Conservation (phyloP, 2,888 invertebrate species). For the Acleris laterana region DNA sequence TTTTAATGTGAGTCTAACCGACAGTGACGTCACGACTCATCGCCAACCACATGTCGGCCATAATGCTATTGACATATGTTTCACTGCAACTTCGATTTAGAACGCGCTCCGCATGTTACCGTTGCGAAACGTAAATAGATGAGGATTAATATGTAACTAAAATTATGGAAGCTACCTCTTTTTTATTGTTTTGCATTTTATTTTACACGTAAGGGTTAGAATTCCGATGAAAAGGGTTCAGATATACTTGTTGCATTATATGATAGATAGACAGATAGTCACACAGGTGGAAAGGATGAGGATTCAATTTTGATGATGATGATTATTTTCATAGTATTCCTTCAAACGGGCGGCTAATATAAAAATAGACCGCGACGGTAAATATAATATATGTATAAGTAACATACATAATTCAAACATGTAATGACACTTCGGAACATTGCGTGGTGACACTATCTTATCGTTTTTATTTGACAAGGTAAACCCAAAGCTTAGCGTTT, state of each 20-base stretch:
- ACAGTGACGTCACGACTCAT: constrained; percentile 9
- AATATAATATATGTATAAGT: constrained; percentile 4
- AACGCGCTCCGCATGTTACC: neutral
- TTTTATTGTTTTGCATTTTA: no score
- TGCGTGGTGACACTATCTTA: constrained; percentile 15
- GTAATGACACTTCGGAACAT: neutral
- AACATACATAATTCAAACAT: neutral
- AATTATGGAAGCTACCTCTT: no score
- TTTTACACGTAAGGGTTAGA: no score
- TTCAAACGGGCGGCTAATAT: neutral
- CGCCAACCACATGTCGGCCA: constrained; percentile 13
- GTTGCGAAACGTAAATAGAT: constrained; percentile 6
- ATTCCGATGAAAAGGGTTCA: no score
- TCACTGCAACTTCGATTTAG: constrained; percentile 19
- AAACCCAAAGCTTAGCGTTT: constrained; percentile 11
- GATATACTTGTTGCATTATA: no score
- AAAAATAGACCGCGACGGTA: constrained; percentile 19
- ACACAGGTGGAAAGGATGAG: no score
- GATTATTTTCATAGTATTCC: no score
- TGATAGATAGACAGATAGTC: no score
- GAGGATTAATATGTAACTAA: neutral
- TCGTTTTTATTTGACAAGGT: constrained; percentile 18
- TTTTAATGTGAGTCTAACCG: no score
- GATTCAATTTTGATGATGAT: no score
- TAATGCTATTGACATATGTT: constrained; percentile 17